These are phyloP conservation scores for Lucifuga dentata DNA, from an alignment of 2,113 vertebrate genomes.

Conservation along the genomic window DNA sequence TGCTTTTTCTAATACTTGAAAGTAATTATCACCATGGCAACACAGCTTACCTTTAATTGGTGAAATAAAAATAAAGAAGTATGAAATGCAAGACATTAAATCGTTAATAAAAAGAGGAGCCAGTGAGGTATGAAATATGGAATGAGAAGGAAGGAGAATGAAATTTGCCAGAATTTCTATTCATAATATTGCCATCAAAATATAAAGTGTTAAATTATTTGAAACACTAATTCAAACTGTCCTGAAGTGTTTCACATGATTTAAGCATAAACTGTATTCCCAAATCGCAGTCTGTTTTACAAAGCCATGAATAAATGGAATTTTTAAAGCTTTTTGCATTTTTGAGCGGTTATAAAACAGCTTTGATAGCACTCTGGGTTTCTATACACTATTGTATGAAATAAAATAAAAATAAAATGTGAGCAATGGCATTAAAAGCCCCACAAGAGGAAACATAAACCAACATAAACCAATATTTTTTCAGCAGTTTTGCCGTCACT, in stretches of 20 bases:
- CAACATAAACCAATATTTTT: neutral
- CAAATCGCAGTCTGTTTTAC: slow-evolving; percentile 23
- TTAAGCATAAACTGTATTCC: slow-evolving; percentile 44
- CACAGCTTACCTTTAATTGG: slow-evolving; percentile 65
- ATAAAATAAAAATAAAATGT: slow-evolving; percentile 47
- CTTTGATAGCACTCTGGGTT: slow-evolving; percentile 27
- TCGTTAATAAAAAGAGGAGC: slow-evolving; percentile 61
- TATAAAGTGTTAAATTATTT: slow-evolving; percentile 40
- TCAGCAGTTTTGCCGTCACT: slow-evolving; percentile 11
- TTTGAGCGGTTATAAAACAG: slow-evolving; percentile 33
- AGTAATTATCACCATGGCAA: slow-evolving; percentile 74
- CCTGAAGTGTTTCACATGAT: slow-evolving; percentile 41
- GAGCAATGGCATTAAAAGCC: slow-evolving; percentile 43
- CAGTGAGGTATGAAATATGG: slow-evolving; percentile 69
- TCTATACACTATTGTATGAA: slow-evolving; percentile 42
- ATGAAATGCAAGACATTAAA: slow-evolving; percentile 71
- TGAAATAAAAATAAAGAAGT: slow-evolving; percentile 70
- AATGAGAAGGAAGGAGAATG: slow-evolving; percentile 59
- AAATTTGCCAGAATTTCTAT: slow-evolving; percentile 55
- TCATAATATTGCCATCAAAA: slow-evolving; percentile 58
- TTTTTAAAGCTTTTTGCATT: slow-evolving; percentile 53
- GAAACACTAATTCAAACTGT: slow-evolving; percentile 23
- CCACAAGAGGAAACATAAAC: slow-evolving; percentile 43
- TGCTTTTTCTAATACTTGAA: slow-evolving; percentile 61
- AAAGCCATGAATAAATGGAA: slow-evolving; percentile 30